Evolutionary conservation across 2,797 vertebrate species (phyloP), one percentile per base, ranked within the genome.

Genomic region (Glossophaga mutica): DNA sequence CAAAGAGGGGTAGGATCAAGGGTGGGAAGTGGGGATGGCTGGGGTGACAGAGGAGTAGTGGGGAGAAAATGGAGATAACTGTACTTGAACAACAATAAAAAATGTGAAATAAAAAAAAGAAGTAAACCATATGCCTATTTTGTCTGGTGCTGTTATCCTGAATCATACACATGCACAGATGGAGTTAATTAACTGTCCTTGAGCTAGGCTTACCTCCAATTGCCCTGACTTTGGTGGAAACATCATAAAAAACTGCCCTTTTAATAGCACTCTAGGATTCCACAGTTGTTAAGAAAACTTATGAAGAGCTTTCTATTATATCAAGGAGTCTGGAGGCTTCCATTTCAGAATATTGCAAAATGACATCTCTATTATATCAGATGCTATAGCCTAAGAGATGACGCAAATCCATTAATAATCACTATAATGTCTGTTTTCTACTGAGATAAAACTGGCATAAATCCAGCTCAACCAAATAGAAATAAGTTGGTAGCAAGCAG

Each of bases 391-490:
- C 71, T 79, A 92, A 89, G 68, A 73, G 89, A 89, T 34, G 48
- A 78, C 55, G 22, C 34, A 91, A 77, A 86, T 21, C 22, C 5
- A 19, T 73, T 85, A 46, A 83, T 85, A 94, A 83, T 73, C 89
- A 52, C 62, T 67, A 62, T 86, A 88, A 39, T 87, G 18, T 42
- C 22, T 82, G 11, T 74, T 67, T 96, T 78, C 48, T 83, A 34
- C 37, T 65, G 21, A 83, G 48, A 87, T 76, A 86, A 86, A 96
- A 83, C 55, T 76, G 37, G 44, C 52, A 86, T 90, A 91, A 95
- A 68, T 52, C 32, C 21, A 77, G 55, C 16, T 76, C 55, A 84
- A 74, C 22, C 79, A 71, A 94, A 90, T 26, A 90, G 5, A 85
- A 78, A 6, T 44, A 87, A 94, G 21, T 62, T 84, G 37, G 44